Conservation (phyloP, 2,113 vertebrate genomes). For the Rhagologus leucostigma region DNA sequence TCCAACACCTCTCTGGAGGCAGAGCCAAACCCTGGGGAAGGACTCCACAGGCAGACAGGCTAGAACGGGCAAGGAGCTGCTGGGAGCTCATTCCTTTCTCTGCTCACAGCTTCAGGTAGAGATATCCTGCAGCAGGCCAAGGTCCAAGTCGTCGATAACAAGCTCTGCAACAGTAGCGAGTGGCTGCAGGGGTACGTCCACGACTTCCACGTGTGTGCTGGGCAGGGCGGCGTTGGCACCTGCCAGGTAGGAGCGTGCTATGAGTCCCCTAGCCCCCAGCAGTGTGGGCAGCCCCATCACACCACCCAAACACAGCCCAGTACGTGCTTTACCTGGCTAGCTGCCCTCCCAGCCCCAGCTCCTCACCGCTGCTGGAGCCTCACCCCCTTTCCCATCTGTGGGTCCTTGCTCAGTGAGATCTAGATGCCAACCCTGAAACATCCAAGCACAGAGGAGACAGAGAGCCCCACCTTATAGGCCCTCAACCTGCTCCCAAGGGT, state of each 20-base stretch:
- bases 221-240: neutral
- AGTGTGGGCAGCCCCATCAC: neutral
- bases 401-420: neutral
- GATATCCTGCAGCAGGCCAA: neutral
- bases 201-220: neutral
- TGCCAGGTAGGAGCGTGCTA: neutral
- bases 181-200: accelerated
- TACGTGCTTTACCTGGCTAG: accelerated
- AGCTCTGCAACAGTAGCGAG: neutral
- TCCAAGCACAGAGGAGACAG: neutral
- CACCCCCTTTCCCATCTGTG: accelerated
- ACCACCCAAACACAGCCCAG: neutral
- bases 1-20: neutral
- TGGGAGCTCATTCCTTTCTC: neutral
- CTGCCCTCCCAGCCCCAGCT: neutral
- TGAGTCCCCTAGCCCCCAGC: neutral
- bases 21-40: neutral
- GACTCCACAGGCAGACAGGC: neutral
- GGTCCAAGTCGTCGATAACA: accelerated
- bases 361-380: accelerated
- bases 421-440: neutral
- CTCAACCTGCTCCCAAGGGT: neutral
- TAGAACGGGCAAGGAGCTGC: neutral
- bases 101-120: neutral
- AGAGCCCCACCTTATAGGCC: neutral